These are phyloP conservation scores for Petrocephalus microphthalmus DNA, from an alignment of 2,113 vertebrate species.

Conservation along the genomic window DNA sequence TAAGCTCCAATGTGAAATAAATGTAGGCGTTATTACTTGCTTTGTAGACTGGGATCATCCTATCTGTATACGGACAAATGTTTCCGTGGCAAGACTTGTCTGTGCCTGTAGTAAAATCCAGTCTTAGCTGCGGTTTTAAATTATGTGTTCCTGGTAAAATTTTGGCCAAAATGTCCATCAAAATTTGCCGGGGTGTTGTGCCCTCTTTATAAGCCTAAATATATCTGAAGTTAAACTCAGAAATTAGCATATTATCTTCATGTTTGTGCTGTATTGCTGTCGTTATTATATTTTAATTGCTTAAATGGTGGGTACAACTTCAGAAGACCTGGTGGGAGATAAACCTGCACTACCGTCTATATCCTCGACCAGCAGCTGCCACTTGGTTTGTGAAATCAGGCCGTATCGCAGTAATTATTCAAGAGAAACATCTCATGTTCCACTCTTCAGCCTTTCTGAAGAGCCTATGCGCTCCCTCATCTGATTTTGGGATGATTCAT, in stretches of 20 bases:
- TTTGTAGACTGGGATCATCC: not conserved
- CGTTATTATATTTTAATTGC: not conserved
- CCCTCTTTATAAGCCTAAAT: not conserved
- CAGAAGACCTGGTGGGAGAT: not conserved
- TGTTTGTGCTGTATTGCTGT: not conserved
- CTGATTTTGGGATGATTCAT: conserved; percentile 26
- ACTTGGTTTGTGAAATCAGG: not conserved
- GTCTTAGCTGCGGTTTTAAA: not conserved
- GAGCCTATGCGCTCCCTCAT: conserved; percentile 12
- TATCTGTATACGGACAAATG: not conserved
- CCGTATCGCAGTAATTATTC: not conserved
- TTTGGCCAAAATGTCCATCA: not conserved
- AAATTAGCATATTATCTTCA: not conserved
- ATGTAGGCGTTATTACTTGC: not conserved
- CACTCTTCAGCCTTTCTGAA: not conserved
- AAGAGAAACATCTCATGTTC: not conserved
- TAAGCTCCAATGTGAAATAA: not conserved
- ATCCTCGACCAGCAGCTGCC: not conserved
- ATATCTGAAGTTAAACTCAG: not conserved
- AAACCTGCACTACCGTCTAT: not conserved
- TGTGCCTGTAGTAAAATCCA: not conserved
- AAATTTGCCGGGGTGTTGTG: not conserved
- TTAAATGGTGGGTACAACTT: not conserved
- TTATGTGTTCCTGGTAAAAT: not conserved
- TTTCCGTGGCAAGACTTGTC: not conserved